Conservation (phyloP, 1,140 invertebrate species). For the Zeugodacus cucurbitae region DNA sequence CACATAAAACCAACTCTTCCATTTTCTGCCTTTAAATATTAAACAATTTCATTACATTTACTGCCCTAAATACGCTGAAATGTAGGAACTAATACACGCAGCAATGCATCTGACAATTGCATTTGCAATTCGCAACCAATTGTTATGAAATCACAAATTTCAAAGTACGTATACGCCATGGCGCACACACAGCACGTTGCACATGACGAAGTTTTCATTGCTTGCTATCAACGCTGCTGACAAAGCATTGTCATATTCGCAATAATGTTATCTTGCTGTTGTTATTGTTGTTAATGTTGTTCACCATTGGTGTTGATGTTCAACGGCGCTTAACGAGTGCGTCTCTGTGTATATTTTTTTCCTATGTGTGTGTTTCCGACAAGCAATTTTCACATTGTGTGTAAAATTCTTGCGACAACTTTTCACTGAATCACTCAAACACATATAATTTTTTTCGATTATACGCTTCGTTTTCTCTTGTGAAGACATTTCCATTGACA, state of each 20-base stretch:
- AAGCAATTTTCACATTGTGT: not conserved
- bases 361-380: not conserved
- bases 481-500: not conserved
- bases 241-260: not conserved
- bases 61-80: not conserved
- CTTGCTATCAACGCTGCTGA: not conserved
- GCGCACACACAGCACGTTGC: not conserved
- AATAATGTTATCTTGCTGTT: not conserved
- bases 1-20: not conserved
- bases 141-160: not conserved
- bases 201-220: not conserved
- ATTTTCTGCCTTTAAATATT: not conserved
- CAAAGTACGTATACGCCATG: not conserved
- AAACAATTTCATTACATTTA: not conserved
- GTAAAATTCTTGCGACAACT: not conserved
- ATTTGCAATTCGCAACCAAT: not conserved
- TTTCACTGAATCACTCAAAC: not conserved
- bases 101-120: no score
- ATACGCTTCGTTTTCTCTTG: not conserved
- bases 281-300: not conserved
- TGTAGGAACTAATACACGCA: not conserved
- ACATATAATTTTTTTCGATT: not conserved
- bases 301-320: not conserved
- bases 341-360: not conserved
- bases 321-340: not conserved